A percentile compares a stretch with the other conserved stretches of the same genome.
Evolutionary conservation across 2,113 vertebrate genomes (phyloP).

Genomic region (Orientallactaga bullata): DNA sequence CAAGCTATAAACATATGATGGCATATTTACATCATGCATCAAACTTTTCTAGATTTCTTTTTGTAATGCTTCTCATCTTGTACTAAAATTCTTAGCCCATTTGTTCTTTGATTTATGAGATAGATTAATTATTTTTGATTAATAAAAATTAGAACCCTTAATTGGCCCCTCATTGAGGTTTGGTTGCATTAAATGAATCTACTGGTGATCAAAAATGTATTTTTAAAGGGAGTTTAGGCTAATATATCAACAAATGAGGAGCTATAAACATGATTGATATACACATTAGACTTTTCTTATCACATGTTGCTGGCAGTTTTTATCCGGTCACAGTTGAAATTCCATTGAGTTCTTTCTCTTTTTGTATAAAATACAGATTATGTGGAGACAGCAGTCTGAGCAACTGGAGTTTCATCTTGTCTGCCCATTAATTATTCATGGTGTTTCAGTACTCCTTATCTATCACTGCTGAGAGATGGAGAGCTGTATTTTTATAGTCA

Average conservation of each 20-base stretch:
- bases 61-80: constrained; percentile 81
- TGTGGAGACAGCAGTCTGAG: constrained; percentile 93
- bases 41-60: constrained; percentile 84
- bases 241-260: constrained; percentile 93
- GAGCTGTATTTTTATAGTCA: constrained; percentile 86
- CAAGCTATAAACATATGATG: constrained; percentile 85
- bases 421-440: constrained; percentile 93
- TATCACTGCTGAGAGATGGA: constrained; percentile 85
- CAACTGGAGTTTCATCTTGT: constrained; percentile 91
- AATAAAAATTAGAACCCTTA: constrained; percentile 88
- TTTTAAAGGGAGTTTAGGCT: constrained; percentile 90
- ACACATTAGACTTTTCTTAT: constrained; percentile 94
- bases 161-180: constrained; percentile 82
- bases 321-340: constrained; percentile 91
- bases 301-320: constrained; percentile 92
- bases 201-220: constrained; percentile 88
- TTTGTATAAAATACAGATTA: constrained; percentile 94
- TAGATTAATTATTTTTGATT: constrained; percentile 89
- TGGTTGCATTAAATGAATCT: constrained; percentile 86
- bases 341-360: constrained; percentile 90
- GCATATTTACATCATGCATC: constrained; percentile 82
- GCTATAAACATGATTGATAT: constrained; percentile 95
- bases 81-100: constrained; percentile 81
- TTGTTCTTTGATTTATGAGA: constrained; percentile 83
- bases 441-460: constrained; percentile 91